A percentile compares a stretch with the other conserved stretches of the same genome.
Conservation (phyloP, 2,113 vertebrate genomes). For the Meleagris gallopavo region DNA sequence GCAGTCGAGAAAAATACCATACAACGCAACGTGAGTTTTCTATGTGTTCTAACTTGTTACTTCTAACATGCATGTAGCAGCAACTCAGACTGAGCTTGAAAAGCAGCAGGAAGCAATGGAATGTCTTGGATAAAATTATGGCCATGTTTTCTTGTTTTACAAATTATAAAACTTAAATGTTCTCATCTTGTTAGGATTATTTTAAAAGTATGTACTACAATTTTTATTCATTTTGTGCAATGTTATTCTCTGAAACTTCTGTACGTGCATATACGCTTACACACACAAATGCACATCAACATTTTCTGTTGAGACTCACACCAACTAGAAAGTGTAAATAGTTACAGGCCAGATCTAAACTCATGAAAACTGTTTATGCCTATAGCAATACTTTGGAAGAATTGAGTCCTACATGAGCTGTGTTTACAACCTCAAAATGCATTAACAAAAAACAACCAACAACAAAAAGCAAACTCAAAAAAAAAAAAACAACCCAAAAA, state of each 20-base stretch:
- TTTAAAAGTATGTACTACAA: neutral
- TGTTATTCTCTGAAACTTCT: neutral
- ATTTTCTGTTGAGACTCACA: neutral
- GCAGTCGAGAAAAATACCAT: neutral
- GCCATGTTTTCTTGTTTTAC: neutral
- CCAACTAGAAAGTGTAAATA: neutral
- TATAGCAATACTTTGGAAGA: neutral
- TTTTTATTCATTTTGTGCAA: neutral
- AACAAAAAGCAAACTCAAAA: neutral
- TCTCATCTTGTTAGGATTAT: neutral
- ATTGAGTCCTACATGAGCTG: neutral
- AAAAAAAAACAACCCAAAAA: neutral
- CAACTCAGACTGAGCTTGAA: neutral
- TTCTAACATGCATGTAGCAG: neutral
- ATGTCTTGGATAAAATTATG: neutral
- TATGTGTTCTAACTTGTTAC: neutral
- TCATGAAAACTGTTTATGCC: neutral
- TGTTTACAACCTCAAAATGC: neutral
- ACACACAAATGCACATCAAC: accelerated
- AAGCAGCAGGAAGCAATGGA: neutral
- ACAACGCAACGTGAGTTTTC: neutral
- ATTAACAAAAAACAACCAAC: neutral
- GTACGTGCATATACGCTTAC: too few species aligned
- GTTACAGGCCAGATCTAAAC: neutral
- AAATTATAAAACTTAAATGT: neutral